A percentile compares a stretch with the other conserved stretches of the same genome.
phyloP scores from a whole-genome alignment of 2,113 vertebrate genomes.

The Malurus elegans region DNA sequence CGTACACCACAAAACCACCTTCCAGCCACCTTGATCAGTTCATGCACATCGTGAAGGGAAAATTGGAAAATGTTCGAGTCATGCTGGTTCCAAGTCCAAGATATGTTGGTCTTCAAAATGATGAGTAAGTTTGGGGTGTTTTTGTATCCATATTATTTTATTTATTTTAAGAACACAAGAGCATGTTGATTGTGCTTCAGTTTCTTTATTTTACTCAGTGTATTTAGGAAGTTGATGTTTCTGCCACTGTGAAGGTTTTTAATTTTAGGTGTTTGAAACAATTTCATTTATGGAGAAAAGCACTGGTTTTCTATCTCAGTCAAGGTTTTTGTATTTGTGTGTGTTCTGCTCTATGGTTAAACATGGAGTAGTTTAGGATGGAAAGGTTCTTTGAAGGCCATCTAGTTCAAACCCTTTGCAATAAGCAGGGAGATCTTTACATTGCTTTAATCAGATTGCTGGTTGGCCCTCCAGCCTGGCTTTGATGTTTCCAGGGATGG shows the following conservation, averaged over 20 bases:
- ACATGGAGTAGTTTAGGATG: not conserved
- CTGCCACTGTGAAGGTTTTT: not conserved
- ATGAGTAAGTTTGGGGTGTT: slow-evolving; percentile 83
- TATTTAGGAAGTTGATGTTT: not conserved
- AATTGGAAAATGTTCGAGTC: slow-evolving; percentile 94
- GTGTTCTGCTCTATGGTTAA: not conserved
- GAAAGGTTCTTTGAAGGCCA: not conserved
- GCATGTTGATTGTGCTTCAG: not conserved
- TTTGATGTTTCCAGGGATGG: not conserved
- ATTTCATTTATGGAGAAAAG: not conserved
- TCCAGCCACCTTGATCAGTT: slow-evolving; percentile 97
- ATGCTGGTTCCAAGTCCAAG: slow-evolving; percentile 97
- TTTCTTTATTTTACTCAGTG: not conserved
- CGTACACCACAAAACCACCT: slow-evolving; percentile 96
- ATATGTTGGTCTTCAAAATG: slow-evolving; percentile 93
- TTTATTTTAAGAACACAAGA: not conserved
- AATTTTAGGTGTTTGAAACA: not conserved
- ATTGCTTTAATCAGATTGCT: not conserved
- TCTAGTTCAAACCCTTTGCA: not conserved
- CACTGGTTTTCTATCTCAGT: not conserved
- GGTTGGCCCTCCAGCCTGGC: not conserved
- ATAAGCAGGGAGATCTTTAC: not conserved
- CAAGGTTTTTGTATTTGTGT: not conserved
- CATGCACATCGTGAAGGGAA: slow-evolving; percentile 98
- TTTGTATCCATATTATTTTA: not conserved